Base-by-base conservation (phyloP, 2,113 vertebrate genomes). In the Crotalus horridus region DNA sequence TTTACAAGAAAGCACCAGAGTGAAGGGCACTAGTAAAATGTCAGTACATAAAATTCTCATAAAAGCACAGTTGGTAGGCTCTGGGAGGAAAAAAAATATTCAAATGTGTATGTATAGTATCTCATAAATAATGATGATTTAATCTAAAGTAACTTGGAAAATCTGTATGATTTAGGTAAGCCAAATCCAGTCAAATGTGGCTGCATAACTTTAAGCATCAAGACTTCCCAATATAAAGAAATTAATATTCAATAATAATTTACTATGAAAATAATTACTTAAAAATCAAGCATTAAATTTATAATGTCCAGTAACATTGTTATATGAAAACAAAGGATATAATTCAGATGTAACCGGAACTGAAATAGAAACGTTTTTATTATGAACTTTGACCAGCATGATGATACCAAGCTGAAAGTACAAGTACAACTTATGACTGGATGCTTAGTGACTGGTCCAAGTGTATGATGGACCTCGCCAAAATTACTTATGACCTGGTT, bases 1-100 rank as follows among this genome's bases (percentile, higher is more conserved):
- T 94, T 89, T 87, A 91, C 59, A 93, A 24, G 61, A 3, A 93
- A 94, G 8, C 94, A 94, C 85, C 91, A 93, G 23, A 94, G 46
- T 93, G 74, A 4, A 94, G 21, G 91, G 55, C 3, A 91, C 89
- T 74, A 24, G 85, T 91, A 94, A 81, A 93, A 93, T 61, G 91
- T n/a, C 51, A 94, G 59, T 74, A 93, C 85, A 88, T n/a, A 87
- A 59, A 88, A 20, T 48, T 20, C 33, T 90, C 48, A 87, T 59
- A 87, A 95, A 95, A 74, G 12, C 3, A 91, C 2, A 20, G 9
- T 48, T 54, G 94, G 92, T 53, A 93, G 74, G 91, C n/a, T 90
- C 39, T 56, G 23, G 61, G 93, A 46, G 8, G 3, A 92, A 10
- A 95, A 95, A 94, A 20, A 90, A 15, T 55, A 88, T 91, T 92